Conservation (phyloP, 2,113 vertebrate genomes). For the Ploceus nigricollis region DNA sequence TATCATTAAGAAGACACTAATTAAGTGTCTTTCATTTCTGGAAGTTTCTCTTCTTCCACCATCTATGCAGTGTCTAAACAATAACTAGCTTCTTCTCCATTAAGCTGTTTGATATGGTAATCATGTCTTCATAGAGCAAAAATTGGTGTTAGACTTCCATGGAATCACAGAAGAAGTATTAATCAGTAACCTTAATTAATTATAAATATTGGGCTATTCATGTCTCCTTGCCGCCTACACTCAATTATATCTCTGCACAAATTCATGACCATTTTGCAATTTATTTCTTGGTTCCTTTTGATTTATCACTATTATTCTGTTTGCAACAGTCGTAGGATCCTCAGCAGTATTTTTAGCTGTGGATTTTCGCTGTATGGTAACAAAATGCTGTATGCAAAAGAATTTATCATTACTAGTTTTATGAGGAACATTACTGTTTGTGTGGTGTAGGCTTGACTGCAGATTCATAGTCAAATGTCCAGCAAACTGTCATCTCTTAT, state of each 20-base stretch:
- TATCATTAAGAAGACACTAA: neutral
- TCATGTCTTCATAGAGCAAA: neutral
- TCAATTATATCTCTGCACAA: neutral
- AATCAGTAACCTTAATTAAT: neutral
- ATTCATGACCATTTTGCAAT: neutral
- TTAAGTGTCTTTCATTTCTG: neutral
- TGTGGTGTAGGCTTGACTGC: neutral
- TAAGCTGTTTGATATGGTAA: neutral
- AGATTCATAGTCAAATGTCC: neutral
- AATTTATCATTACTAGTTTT: neutral
- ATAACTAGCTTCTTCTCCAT: neutral
- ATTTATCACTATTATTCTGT: neutral
- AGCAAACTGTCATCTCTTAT: neutral
- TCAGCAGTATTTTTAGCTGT: neutral
- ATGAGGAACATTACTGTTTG: neutral
- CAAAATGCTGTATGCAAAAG: neutral
- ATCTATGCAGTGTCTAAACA: neutral
- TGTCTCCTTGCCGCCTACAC: neutral
- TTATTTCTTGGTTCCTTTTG: neutral
- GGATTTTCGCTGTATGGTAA: neutral
- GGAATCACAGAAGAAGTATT: neutral
- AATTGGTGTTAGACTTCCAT: neutral
- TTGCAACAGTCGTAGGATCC: neutral
- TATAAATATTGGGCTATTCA: neutral
- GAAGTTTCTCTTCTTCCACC: neutral